These are phyloP conservation scores for Eupithecia pulchellata DNA, from an alignment of 2,888 invertebrate species.

Conservation along the genomic window DNA sequence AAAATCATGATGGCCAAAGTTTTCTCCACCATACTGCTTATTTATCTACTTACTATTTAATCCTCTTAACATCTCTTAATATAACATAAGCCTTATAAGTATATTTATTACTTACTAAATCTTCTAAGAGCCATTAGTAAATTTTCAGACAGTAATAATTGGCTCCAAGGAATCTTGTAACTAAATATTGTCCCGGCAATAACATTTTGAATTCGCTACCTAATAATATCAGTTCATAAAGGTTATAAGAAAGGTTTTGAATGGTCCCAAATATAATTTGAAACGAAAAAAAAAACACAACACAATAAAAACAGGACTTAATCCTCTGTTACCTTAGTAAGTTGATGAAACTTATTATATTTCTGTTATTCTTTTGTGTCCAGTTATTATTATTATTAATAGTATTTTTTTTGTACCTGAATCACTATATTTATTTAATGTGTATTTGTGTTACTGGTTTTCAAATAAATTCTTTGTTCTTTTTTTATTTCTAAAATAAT, in stretches of 20 bases:
- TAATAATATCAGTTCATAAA: background rate
- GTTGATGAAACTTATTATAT: no score
- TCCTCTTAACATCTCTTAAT: constrained; percentile 23
- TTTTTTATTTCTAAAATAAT: background rate
- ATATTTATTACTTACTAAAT: constrained; percentile 17
- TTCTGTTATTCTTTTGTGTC: no score
- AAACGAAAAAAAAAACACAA: no score
- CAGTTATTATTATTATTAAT: no score
- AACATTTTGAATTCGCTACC: background rate
- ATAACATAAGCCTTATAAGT: constrained; percentile 19
- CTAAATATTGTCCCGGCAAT: background rate
- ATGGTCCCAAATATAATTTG: background rate
- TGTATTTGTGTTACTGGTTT: no score
- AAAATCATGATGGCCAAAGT: background rate
- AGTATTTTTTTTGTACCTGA: no score
- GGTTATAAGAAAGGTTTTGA: background rate
- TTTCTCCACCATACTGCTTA: background rate
- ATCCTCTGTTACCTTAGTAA: no score
- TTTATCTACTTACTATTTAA: constrained; percentile 14
- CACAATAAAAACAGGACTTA: background rate
- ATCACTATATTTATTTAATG: no score
- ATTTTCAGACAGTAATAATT: constrained; percentile 18
- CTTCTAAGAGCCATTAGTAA: constrained; percentile 25
- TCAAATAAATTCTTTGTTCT: no score
- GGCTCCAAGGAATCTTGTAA: background rate